These are phyloP conservation scores for Rotaria socialis DNA, from an alignment of 2,888 invertebrate species.

Conservation along the genomic window DNA sequence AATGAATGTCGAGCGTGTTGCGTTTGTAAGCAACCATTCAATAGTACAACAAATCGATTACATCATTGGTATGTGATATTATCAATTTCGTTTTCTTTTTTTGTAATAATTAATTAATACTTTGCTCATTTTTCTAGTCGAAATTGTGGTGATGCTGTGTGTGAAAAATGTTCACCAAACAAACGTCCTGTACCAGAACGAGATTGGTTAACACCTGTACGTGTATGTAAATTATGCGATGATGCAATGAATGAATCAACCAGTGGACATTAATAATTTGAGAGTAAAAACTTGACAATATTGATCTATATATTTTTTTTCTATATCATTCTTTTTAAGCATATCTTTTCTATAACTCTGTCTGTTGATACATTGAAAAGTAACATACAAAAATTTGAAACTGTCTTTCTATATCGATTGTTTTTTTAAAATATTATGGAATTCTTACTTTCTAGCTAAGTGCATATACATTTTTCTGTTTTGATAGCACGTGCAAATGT, in stretches of 20 bases:
- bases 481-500: background rate
- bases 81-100: background rate
- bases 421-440: background rate
- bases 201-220: constrained; percentile 62
- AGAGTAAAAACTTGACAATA: background rate
- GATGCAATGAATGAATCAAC: background rate
- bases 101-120: background rate
- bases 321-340: background rate
- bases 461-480: background rate
- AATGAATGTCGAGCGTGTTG: constrained; percentile 68
- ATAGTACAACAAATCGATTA: constrained; percentile 44
- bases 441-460: background rate
- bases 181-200: constrained; percentile 59
- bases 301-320: background rate
- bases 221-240: constrained; percentile 60
- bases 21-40: constrained; percentile 67
- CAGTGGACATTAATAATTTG: background rate
- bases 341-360: background rate
- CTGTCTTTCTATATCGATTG: background rate
- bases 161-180: constrained; percentile 62
- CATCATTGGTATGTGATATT: background rate
- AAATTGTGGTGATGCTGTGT: constrained; percentile 70
- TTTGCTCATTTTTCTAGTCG: constrained; percentile 30
- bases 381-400: background rate
- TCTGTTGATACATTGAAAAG: background rate